Base-by-base conservation (phyloP, 1,140 invertebrate species). In the Metaphire vulgaris region DNA sequence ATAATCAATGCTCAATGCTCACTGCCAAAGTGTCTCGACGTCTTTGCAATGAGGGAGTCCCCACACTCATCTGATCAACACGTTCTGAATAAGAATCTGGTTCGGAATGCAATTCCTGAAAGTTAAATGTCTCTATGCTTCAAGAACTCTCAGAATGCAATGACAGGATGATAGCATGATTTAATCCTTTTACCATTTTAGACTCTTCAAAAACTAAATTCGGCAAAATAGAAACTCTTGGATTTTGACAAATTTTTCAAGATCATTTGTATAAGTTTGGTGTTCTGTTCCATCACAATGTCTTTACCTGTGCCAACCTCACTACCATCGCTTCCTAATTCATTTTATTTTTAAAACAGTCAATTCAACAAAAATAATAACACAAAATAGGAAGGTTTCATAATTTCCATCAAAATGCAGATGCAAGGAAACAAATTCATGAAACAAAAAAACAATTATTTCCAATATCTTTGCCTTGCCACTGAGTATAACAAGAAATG, bases 21-120 rank as follows among this genome's bases (percentile, higher is more conserved):
- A 73, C 72, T n/a, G 72, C 72, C 41, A 73, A 73, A 12, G 72
- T 73, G 28, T 73, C 72, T 73, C 72, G 32, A 15, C 72, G 33
- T 26, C 33, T 73, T n/a, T 73, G 72, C 30, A 34, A 28, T 2
- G 30, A 34, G 2, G 72, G 72, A 0, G 72, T 73, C 31, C 72
- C 72, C 1, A 73, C 56, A 34, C 72, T 73, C 72, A 73, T 64
- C 34, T 73, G 32, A 56, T 73, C 72, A 33, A 73, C 72, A 1
- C 32, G 32, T 29, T 73, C 72, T 41, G 72, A 73, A 30, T 73
- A 73, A 26, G 67, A 26, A 6, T 26, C 67, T 69, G 67, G 6
- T 69, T 69, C 67, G 2, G 67, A 69, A 2, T 69, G 67, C 6
- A 69, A 69, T 65, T 65, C n/a, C n/a, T n/a, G n/a, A n/a, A n/a